phyloP scores from a whole-genome alignment of 2,797 vertebrate genomes.

The Vultur gryphus region DNA sequence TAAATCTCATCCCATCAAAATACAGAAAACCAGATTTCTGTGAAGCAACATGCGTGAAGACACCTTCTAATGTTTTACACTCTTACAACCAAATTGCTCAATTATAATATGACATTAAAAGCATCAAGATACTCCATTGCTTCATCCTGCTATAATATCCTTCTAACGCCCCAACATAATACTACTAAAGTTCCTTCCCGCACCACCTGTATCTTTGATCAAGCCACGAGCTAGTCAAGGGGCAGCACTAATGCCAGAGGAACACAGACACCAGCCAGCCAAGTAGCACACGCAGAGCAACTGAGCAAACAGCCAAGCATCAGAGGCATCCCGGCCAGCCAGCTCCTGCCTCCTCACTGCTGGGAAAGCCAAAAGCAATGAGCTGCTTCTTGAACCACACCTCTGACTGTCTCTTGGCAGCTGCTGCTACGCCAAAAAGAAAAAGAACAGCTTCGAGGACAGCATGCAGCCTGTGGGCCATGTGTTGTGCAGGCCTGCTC shows the following conservation, averaged over 20 bases:
- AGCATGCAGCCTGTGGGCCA: neutral
- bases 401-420: slow-evolving; percentile 4
- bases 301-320: neutral
- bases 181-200: neutral
- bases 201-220: neutral
- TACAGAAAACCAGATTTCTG: neutral
- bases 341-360: neutral
- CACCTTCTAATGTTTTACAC: neutral
- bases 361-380: neutral
- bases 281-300: neutral
- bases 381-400: slow-evolving; percentile 4
- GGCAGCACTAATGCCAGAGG: neutral
- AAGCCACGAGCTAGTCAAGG: neutral
- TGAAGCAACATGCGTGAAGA: neutral
- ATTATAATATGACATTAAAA: neutral
- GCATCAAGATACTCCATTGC: neutral
- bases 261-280: neutral
- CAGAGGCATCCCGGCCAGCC: neutral
- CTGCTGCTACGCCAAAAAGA: neutral
- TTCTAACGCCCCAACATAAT: neutral
- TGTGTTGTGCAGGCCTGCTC: neutral
- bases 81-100: neutral
- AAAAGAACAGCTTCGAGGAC: neutral
- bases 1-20: neutral
- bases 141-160: neutral